A percentile compares a stretch with the other conserved stretches of the same genome.
Evolutionary conservation across 2,113 vertebrate species (phyloP).

Genomic region (Sylvietta virens): DNA sequence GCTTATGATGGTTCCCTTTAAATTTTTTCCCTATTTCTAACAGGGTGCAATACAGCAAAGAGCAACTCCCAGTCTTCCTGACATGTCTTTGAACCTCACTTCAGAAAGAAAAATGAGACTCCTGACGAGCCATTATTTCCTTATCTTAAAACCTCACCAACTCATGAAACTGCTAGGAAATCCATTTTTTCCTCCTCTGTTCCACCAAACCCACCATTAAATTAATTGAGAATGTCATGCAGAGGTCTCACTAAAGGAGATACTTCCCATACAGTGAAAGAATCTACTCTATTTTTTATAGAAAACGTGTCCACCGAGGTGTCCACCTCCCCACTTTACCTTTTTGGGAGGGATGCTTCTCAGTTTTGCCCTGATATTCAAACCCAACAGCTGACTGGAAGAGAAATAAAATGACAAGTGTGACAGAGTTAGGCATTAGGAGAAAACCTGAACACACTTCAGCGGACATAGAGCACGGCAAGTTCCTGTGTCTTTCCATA

Average conservation of each 20-base stretch:
- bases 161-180: neutral
- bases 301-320: neutral
- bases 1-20: neutral
- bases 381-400: constrained; percentile 92
- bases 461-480: accelerated
- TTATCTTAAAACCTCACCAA: neutral
- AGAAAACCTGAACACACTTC: neutral
- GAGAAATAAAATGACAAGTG: neutral
- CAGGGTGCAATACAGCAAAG: neutral
- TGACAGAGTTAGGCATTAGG: neutral
- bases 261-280: neutral
- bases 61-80: neutral
- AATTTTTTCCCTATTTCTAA: neutral
- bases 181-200: neutral
- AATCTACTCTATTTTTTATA: neutral
- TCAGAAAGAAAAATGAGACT: neutral
- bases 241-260: neutral
- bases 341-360: constrained; percentile 97
- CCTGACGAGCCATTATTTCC: accelerated
- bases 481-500: neutral
- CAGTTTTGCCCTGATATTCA: constrained; percentile 93
- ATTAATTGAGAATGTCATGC: neutral
- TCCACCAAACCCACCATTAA: neutral
- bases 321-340: constrained; percentile 68
- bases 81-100: neutral